Evolutionary conservation across 2,888 invertebrate species (phyloP).

Genomic region (Thymelicus acteon): DNA sequence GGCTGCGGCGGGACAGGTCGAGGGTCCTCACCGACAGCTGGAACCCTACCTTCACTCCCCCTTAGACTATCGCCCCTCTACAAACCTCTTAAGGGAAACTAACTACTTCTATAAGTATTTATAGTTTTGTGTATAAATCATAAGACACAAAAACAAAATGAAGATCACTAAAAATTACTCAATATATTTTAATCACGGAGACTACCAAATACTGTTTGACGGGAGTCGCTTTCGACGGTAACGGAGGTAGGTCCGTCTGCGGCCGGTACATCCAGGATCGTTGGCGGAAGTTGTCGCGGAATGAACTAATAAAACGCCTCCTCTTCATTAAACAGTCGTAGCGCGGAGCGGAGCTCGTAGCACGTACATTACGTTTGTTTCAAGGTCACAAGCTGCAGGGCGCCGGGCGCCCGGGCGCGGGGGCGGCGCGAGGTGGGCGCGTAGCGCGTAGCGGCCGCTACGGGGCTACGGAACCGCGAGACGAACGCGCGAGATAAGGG

Average conservation of each 20-base stretch:
- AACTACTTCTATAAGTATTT: too few species aligned
- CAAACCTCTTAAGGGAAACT: too few species aligned
- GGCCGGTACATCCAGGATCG: background rate
- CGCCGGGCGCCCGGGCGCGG: too few species aligned
- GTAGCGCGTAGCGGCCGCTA: conserved; percentile 15
- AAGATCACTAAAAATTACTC: background rate
- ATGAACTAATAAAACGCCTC: conserved; percentile 18
- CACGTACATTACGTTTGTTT: conserved; percentile 22
- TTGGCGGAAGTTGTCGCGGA: background rate
- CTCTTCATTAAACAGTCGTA: conserved; percentile 19
- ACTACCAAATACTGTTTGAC: too few species aligned
- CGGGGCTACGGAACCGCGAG: conserved; percentile 30
- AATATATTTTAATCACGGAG: background rate
- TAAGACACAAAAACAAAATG: too few species aligned
- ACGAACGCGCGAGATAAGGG: background rate
- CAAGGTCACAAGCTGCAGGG: too few species aligned
- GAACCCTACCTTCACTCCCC: too few species aligned
- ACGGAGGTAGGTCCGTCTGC: too few species aligned
- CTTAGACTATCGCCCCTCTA: too few species aligned
- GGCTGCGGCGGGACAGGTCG: conserved; percentile 5
- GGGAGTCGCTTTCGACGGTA: too few species aligned
- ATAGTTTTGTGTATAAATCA: too few species aligned
- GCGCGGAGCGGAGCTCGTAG: conserved; percentile 29
- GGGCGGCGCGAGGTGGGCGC: conserved; percentile 7
- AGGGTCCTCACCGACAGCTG: conserved; percentile 29